Conservation (phyloP, 2,113 vertebrate species). For the Okapia johnstoni region DNA sequence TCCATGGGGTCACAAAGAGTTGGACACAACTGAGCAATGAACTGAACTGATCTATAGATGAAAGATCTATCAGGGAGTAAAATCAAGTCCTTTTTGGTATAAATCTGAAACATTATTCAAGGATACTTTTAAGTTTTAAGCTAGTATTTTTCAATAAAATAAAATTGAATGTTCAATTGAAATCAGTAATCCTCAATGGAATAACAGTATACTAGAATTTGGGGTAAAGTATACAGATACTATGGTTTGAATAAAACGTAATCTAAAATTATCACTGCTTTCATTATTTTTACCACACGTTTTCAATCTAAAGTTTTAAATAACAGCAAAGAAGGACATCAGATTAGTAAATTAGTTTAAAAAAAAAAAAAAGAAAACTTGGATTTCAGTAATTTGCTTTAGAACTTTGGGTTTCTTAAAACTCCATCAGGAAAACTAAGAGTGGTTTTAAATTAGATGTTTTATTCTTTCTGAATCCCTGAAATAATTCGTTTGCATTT, state of each 20-base stretch:
- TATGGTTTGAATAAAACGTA: not conserved
- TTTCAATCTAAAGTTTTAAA: not conserved
- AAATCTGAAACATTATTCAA: not conserved
- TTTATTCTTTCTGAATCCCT: not conserved
- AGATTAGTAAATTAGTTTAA: not conserved
- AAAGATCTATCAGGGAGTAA: not conserved
- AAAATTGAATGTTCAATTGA: not conserved
- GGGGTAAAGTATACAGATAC: not conserved
- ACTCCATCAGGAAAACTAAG: not conserved
- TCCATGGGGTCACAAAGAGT: not conserved
- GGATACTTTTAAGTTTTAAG: not conserved
- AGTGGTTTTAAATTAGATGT: not conserved
- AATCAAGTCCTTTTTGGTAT: not conserved
- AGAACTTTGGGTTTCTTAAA: not conserved
- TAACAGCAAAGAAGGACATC: not conserved
- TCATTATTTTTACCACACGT: not conserved
- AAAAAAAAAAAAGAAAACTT: not conserved
- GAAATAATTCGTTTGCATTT: not conserved
- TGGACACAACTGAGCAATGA: not conserved
- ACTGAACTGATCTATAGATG: not conserved
- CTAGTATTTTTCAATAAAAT: slow-evolving; percentile 17
- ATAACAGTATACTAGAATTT: not conserved
- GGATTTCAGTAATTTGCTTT: not conserved
- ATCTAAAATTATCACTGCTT: not conserved
- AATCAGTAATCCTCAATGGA: not conserved